Conservation (phyloP, 2,113 vertebrate genomes). For the Pogonocichla stellata region DNA sequence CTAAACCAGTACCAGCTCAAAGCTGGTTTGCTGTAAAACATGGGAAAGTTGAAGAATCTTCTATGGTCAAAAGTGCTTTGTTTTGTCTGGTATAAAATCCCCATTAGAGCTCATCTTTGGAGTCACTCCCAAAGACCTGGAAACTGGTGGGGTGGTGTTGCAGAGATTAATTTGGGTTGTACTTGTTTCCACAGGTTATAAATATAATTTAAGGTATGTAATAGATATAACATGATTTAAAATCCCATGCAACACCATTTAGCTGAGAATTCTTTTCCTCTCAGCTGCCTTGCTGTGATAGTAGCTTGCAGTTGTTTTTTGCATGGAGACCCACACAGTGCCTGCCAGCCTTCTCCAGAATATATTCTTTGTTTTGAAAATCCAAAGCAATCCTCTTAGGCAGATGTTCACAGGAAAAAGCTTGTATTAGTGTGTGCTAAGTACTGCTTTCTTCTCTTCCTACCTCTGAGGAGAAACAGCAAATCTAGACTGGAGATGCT, state of each 20-base stretch:
- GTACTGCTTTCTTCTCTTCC: conserved; percentile 29
- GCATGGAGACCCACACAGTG: background rate
- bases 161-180: background rate
- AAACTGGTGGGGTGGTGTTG: background rate
- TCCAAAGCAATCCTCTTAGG: conserved; percentile 64
- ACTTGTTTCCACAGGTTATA: background rate
- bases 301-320: background rate
- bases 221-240: background rate
- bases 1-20: background rate
- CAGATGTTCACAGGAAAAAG: conserved; percentile 56
- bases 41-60: background rate
- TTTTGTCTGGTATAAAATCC: background rate
- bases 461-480: background rate
- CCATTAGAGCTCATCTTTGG: background rate
- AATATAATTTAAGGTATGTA: background rate
- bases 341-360: conserved; percentile 29
- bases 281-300: background rate
- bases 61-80: background rate
- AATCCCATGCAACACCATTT: background rate
- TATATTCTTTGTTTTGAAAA: conserved; percentile 44
- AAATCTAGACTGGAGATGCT: background rate
- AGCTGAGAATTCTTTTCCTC: background rate
- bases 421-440: conserved; percentile 23
- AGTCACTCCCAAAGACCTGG: background rate
- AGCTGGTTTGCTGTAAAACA: background rate